Percentiles rank a stretch among this genome's conserved stretches.
phyloP scores from a whole-genome alignment of 2,797 vertebrate genomes.

The Carduelis carduelis region DNA sequence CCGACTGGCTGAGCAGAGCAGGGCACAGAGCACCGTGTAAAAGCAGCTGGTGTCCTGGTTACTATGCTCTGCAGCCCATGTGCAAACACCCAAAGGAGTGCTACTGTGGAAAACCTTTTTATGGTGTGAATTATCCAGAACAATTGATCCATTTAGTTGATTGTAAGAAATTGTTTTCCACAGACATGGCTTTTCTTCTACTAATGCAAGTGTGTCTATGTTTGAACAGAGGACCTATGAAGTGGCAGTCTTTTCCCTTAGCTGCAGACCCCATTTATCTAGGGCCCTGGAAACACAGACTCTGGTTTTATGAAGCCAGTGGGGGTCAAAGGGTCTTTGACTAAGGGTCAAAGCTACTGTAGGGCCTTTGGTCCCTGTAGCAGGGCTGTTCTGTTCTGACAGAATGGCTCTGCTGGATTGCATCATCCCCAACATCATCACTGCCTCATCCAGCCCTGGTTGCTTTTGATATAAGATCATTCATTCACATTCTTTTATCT shows the following conservation, averaged over 20 bases:
- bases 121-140: not conserved
- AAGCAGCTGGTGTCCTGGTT: not conserved
- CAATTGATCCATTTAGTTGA: not conserved
- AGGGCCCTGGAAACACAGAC: not conserved
- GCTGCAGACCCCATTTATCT: not conserved
- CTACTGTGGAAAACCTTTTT: not conserved
- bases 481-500: slow-evolving; percentile 4
- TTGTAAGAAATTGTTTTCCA: not conserved
- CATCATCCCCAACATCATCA: not conserved
- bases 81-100: not conserved
- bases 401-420: not conserved
- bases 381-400: not conserved
- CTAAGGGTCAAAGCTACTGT: not conserved
- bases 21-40: not conserved
- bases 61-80: not conserved
- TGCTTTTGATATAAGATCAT: slow-evolving; percentile 13
- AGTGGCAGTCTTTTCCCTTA: not conserved
- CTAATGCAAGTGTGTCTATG: not conserved
- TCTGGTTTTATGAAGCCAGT: not conserved
- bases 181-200: not conserved
- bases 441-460: not conserved
- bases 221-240: not conserved
- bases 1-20: not conserved
- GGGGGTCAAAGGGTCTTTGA: not conserved
- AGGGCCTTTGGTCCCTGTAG: not conserved